Conservation (phyloP, 1,140 invertebrate genomes). For the Diorhabda elongata region DNA sequence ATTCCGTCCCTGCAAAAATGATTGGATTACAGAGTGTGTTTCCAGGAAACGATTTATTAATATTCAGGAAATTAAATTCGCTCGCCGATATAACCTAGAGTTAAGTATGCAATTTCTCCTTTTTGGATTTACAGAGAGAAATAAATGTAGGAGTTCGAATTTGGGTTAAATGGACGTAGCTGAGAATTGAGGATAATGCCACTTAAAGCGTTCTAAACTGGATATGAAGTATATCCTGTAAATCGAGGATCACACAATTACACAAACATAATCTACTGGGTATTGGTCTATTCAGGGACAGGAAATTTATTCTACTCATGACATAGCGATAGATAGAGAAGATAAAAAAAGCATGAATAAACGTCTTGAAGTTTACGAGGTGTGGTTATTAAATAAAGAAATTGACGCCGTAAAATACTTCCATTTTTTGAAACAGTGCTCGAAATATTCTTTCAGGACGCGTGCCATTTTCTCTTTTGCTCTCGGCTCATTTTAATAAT, state of each 20-base stretch:
- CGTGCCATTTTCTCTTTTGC: no score
- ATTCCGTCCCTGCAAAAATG: not conserved
- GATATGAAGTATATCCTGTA: not conserved
- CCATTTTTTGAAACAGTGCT: no score
- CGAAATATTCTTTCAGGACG: no score
- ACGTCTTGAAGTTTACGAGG: no score
- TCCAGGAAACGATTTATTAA: slow-evolving; percentile 2
- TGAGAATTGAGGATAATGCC: not conserved
- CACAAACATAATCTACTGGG: not conserved
- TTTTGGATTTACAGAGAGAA: not conserved
- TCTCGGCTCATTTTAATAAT: no score
- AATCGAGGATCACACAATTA: not conserved
- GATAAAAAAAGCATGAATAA: no score
- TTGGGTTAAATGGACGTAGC: slow-evolving; percentile 1
- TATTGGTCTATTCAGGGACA: no score
- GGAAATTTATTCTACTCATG: no score
- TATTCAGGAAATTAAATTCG: slow-evolving; percentile 2
- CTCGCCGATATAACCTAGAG: not conserved
- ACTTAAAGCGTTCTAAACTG: not conserved
- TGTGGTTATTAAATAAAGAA: no score
- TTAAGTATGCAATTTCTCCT: not conserved
- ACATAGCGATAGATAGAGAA: no score
- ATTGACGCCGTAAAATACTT: no score
- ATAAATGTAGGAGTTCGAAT: not conserved
- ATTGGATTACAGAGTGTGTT: slow-evolving; percentile 1